Evolutionary conservation across 2,888 invertebrate species (phyloP).

Genomic region (Tipula helvola): DNA sequence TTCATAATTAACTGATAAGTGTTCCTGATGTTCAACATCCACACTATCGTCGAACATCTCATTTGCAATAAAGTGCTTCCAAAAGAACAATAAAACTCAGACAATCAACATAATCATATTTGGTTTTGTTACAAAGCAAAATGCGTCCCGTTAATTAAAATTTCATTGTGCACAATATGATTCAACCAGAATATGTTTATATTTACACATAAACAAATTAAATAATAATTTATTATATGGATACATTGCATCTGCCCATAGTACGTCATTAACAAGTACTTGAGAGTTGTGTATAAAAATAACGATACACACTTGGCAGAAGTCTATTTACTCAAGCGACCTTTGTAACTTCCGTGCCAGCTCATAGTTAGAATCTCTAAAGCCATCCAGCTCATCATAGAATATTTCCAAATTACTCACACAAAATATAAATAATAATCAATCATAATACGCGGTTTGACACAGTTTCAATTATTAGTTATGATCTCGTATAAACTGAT

Average conservation of each 20-base stretch:
- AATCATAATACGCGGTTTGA: not conserved
- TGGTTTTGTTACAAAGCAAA: too few relatives aligned
- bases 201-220: not conserved
- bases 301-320: not conserved
- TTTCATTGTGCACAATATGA: not conserved
- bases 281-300: not conserved
- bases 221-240: not conserved
- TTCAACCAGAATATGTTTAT: not conserved
- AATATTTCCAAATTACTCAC: not conserved
- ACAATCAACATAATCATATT: too few relatives aligned
- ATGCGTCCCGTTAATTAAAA: not conserved
- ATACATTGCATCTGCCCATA: not conserved
- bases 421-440: not conserved
- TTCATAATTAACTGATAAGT: too few relatives aligned
- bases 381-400: not conserved
- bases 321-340: not conserved
- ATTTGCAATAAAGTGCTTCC: too few relatives aligned
- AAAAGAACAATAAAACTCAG: too few relatives aligned
- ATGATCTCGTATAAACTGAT: not conserved
- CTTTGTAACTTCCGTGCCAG: not conserved
- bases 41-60: too few relatives aligned
- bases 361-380: not conserved
- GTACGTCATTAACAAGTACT: not conserved
- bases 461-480: not conserved
- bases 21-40: too few relatives aligned